Evolutionary conservation across 1,140 invertebrate genomes (phyloP).

Genomic region (Nebria ingens): DNA sequence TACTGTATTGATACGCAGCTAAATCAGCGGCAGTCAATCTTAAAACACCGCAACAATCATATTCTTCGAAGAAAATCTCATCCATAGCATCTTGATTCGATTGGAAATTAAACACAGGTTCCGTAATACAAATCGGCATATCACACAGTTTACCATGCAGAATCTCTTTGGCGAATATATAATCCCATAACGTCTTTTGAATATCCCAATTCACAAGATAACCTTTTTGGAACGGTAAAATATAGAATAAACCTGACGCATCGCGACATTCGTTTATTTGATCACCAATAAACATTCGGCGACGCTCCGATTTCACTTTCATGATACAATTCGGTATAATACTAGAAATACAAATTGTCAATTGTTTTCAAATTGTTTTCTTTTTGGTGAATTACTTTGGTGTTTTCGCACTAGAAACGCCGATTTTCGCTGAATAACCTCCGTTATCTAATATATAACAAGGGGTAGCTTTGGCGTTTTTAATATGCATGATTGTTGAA

Average conservation of each 20-base stretch:
- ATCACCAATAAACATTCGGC: constrained; percentile 86
- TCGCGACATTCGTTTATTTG: constrained; percentile 95
- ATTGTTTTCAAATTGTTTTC: constrained; percentile 14
- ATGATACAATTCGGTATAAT: constrained; percentile 92
- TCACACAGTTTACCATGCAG: constrained; percentile 68
- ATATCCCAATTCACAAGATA: constrained; percentile 93
- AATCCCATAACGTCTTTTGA: constrained; percentile 94
- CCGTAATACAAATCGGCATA: constrained; percentile 78
- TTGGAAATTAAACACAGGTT: constrained; percentile 89
- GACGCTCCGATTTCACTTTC: constrained; percentile 93
- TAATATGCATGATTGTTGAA: too few relatives aligned
- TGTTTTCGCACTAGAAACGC: constrained; percentile 53
- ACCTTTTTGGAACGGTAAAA: constrained; percentile 91
- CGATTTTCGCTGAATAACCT: constrained; percentile 73
- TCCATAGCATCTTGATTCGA: constrained; percentile 87
- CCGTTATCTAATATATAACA: constrained; percentile 79
- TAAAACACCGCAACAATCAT: constrained; percentile 77
- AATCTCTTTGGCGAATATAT: constrained; percentile 83
- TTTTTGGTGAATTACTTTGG: constrained; percentile 43
- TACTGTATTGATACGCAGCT: constrained; percentile 53
- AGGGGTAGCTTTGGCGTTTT: constrained; percentile 20
- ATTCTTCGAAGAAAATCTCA: constrained; percentile 97
- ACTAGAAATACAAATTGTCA: constrained; percentile 35
- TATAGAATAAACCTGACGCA: constrained; percentile 87
- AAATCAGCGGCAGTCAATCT: constrained; percentile 67